Evolutionary conservation across 1,140 invertebrate species (phyloP).

Genomic region (Brachionus paranguensis): DNA sequence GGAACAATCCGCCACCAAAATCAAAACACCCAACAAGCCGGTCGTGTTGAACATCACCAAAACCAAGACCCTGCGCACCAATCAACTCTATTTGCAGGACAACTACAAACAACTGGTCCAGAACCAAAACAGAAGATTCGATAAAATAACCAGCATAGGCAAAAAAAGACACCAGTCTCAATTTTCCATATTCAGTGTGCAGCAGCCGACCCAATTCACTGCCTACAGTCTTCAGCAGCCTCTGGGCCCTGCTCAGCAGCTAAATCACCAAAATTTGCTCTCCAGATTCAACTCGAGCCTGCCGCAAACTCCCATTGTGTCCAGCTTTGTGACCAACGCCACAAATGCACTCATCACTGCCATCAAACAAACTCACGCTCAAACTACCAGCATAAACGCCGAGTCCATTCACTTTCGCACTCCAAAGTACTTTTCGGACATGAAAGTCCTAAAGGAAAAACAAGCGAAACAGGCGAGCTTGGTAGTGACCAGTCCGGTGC

Average conservation of each 20-base stretch:
- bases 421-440: conserved; percentile 1
- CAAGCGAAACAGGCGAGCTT: conserved; percentile 2
- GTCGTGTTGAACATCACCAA: neutral
- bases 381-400: neutral
- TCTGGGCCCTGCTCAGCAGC: neutral
- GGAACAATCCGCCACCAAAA: conserved; percentile 52
- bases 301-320: neutral
- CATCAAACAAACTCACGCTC: neutral
- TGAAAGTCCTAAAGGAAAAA: conserved; percentile 28
- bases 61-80: conserved; percentile 65
- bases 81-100: conserved; percentile 73
- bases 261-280: neutral
- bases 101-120: conserved; percentile 53
- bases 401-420: neutral
- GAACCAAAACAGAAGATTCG: neutral
- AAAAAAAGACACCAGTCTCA: neutral
- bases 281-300: neutral
- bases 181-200: neutral
- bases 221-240: neutral
- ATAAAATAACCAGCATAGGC: neutral
- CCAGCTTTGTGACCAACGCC: neutral
- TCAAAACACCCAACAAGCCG: conserved; percentile 50
- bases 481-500: neutral
- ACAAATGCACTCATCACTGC: conserved; percentile 1
- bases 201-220: conserved; percentile 20